phyloP scores from a whole-genome alignment of 2,888 invertebrate genomes.

The Dryadula phaetusa region DNA sequence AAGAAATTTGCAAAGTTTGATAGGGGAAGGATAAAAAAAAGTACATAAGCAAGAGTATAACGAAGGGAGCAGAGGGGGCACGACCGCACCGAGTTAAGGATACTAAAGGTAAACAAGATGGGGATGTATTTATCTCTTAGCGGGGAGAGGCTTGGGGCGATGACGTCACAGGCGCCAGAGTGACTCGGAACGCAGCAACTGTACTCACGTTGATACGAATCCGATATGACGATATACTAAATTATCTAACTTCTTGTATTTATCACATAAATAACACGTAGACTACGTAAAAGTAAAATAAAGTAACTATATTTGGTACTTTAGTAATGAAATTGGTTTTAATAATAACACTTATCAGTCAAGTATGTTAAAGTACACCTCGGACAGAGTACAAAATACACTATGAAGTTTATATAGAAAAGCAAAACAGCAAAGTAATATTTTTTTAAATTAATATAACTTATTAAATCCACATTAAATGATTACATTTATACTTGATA shows the following conservation, averaged over 20 bases:
- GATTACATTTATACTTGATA: too few species aligned
- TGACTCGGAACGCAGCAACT: conserved; percentile 69
- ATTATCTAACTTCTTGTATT: background rate
- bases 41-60: conserved; percentile 29
- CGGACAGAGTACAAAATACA: too few species aligned
- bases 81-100: conserved; percentile 45
- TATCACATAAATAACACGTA: background rate
- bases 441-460: too few species aligned
- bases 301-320: too few species aligned
- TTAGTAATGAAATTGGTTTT: too few species aligned
- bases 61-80: conserved; percentile 35
- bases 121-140: conserved; percentile 57
- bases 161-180: conserved; percentile 74
- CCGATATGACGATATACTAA: conserved; percentile 62
- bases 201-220: conserved; percentile 62
- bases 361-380: too few species aligned
- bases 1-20: conserved; percentile 13
- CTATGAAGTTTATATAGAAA: too few species aligned
- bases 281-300: too few species aligned
- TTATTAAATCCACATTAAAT: too few species aligned
- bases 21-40: conserved; percentile 23
- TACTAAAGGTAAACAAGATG: conserved; percentile 55
- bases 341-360: too few species aligned
- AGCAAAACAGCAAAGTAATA: too few species aligned
- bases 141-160: conserved; percentile 53